These are phyloP conservation scores for Nyctibius grandis DNA, from an alignment of 2,797 vertebrate species.

Conservation along the genomic window DNA sequence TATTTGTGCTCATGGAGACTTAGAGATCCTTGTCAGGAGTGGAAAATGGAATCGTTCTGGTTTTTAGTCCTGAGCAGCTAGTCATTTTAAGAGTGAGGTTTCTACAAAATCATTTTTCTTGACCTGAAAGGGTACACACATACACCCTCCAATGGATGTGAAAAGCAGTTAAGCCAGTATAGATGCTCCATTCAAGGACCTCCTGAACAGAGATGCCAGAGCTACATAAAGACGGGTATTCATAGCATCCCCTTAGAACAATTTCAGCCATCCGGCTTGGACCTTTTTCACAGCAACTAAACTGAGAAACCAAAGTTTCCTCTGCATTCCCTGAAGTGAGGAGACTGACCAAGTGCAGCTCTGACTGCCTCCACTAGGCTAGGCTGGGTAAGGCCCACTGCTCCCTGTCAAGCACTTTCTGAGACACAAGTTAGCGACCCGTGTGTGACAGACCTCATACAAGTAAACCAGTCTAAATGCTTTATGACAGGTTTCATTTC, in stretches of 20 bases:
- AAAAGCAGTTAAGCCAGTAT: conserved; percentile 43
- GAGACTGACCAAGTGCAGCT: neutral
- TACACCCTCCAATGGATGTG: neutral
- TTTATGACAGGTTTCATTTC: neutral
- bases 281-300: neutral
- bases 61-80: conserved; percentile 33
- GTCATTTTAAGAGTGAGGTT: neutral
- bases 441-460: neutral
- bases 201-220: conserved; percentile 22
- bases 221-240: conserved; percentile 48
- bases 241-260: conserved; percentile 22
- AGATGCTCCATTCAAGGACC: conserved; percentile 51
- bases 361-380: rapidly evolving
- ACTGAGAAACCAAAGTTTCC: neutral
- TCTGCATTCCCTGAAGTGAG: neutral
- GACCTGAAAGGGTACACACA: conserved; percentile 46
- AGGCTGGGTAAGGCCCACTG: neutral
- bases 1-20: neutral
- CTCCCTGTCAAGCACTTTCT: neutral
- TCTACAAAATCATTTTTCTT: conserved; percentile 44
- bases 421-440: neutral
- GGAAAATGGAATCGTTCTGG: conserved; percentile 19
- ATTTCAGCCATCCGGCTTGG: neutral
- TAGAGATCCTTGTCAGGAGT: conserved; percentile 39
- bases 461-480: neutral